Conservation (phyloP, 2,888 invertebrate genomes). For the Drosophila subsilvestris region DNA sequence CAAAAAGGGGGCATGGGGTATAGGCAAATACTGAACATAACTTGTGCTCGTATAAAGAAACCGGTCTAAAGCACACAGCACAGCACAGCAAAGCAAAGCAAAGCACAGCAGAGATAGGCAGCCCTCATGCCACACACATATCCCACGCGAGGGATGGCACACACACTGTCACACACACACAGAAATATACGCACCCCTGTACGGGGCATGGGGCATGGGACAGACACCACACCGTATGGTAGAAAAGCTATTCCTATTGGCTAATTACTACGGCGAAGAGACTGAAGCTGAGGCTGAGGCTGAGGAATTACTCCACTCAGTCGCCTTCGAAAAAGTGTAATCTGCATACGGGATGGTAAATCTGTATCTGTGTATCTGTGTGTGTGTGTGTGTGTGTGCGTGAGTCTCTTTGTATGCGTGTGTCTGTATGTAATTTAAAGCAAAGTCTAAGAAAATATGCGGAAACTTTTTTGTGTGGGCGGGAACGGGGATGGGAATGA, state of each 20-base stretch:
- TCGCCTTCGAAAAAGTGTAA: constrained; percentile 68
- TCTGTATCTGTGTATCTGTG: constrained; percentile 20
- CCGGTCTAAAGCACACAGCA: constrained; percentile 15
- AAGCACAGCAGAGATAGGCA: constrained; percentile 11
- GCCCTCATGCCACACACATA: constrained; percentile 12
- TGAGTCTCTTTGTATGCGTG: too few relatives aligned
- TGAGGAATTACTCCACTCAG: constrained; percentile 7
- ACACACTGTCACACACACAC: constrained; percentile 21
- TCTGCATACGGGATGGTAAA: constrained; percentile 58
- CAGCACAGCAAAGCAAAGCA: too few relatives aligned
- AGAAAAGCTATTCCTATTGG: constrained; percentile 75
- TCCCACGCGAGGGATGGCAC: constrained; percentile 21
- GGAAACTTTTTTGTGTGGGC: constrained; percentile 53
- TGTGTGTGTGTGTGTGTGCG: constrained; percentile 7
- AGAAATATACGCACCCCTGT: constrained; percentile 27
- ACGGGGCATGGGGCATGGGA: constrained; percentile 23
- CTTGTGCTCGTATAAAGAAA: neutral
- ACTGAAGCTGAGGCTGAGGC: neutral
- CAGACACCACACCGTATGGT: constrained; percentile 58
- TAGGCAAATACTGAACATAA: neutral
- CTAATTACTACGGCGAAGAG: constrained; percentile 65
- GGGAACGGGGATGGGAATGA: neutral
- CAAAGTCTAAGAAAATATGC: constrained; percentile 71
- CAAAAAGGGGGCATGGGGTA: too few relatives aligned
- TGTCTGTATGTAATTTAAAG: constrained; percentile 30